Percentiles rank a stretch among this genome's conserved stretches.
Conservation (phyloP, 2,113 vertebrate species). For the Sitta europaea region DNA sequence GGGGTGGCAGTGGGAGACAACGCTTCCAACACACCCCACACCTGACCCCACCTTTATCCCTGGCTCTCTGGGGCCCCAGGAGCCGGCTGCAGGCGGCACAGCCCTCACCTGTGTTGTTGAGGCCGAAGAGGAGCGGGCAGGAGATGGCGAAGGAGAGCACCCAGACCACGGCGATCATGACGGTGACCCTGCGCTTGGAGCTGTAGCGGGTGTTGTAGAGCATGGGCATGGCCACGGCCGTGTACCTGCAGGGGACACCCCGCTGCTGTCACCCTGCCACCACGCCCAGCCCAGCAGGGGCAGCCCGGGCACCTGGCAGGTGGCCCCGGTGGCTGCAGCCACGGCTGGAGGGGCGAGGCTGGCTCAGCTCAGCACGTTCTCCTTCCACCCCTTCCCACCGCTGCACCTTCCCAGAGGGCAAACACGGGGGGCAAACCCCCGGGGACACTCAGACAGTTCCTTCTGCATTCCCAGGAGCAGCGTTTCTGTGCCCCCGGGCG, state of each 20-base stretch:
- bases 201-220: slow-evolving; percentile 98
- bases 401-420: fast-evolving
- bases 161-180: slow-evolving; percentile 98
- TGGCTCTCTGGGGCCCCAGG: fast-evolving
- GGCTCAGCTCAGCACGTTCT: fast-evolving
- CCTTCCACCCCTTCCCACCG: neutral
- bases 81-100: neutral
- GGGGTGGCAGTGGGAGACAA: fast-evolving
- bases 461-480: neutral
- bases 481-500: neutral
- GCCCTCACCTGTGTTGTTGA: slow-evolving; percentile 90
- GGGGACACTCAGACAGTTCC: too few relatives aligned
- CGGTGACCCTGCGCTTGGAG: slow-evolving; percentile 90
- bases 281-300: neutral
- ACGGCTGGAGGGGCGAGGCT: neutral
- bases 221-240: slow-evolving; percentile 98
- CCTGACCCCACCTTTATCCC: fast-evolving
- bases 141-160: slow-evolving; percentile 97
- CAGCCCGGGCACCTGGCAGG: fast-evolving
- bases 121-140: slow-evolving; percentile 92
- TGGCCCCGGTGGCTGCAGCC: neutral
- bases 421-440: neutral
- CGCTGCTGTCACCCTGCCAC: neutral
- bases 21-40: neutral
- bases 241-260: slow-evolving; percentile 80